Base-by-base conservation (phyloP, 2,113 vertebrate genomes). In the Aramus guarauna region DNA sequence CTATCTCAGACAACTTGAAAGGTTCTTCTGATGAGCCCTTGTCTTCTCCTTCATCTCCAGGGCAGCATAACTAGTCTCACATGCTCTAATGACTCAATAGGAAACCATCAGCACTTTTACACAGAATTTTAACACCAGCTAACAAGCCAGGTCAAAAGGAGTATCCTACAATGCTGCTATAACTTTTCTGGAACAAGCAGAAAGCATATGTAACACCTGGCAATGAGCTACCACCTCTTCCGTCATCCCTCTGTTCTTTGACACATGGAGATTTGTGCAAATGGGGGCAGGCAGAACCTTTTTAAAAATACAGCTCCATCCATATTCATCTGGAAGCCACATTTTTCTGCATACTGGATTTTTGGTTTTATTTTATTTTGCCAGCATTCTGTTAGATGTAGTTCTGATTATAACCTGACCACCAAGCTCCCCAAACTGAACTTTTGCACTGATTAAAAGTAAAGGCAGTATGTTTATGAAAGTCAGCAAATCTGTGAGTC, bases 401-500 rank as follows among this genome's bases (percentile, higher is more conserved):
- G 83, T 92, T 97, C 94, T 97, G 94, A 97, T 97, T 96, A 85
- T 90, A 97, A 96, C 74, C 92, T 97, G 95, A 86, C 84, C 96
- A 94, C 82, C 85, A 83, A 92, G 90, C 76, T 97, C 92, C 91
- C 78, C 88, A 90, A 96, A 88, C 90, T 75, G 84, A 97, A 97
- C 94, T 94, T 95, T 76, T 80, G 79, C 58, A 80, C 87, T 58
- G 85, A 98, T 97, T 98, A 96, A 96, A 97, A 98, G 93, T 91
- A 96, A 97, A 85, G 23, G 93, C 87, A 85, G 47, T 88, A 32
- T 94, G 92, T 96, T 98, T 98, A 97, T 97, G 96, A 96, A 97
- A 98, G 92, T 87, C 97, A 98, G 94, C 71, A 98, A 98, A 98
- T 97, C 97, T 97, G 91, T 97, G 90, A 98, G 98, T 97, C 94